Evolutionary conservation across 1,140 invertebrate genomes (phyloP).

Genomic region (Danaus plexippus): DNA sequence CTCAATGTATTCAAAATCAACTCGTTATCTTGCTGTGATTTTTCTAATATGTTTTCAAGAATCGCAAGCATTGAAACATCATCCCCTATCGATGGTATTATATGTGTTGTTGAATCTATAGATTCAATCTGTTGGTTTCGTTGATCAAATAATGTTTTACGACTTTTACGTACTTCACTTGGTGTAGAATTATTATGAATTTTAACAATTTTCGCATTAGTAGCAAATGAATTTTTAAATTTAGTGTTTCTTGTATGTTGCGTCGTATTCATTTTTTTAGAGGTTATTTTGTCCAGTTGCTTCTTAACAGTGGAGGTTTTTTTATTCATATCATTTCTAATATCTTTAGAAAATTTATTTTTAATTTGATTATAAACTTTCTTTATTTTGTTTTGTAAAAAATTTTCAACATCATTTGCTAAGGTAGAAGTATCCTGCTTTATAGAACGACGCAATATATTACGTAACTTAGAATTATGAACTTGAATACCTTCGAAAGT

Average conservation of each 20-base stretch:
- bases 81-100: constrained; percentile 27
- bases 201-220: constrained; percentile 9
- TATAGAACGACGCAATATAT: constrained; percentile 23
- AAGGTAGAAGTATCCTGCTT: constrained; percentile 27
- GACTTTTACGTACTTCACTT: constrained; percentile 9
- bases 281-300: constrained; percentile 14
- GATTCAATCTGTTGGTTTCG: background rate
- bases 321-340: constrained; percentile 29
- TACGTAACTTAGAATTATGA: constrained; percentile 7
- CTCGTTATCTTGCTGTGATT: constrained; percentile 34
- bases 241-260: constrained; percentile 1
- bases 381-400: constrained; percentile 37
- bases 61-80: constrained; percentile 42
- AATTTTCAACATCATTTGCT: constrained; percentile 32
- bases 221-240: background rate
- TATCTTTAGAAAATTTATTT: constrained; percentile 31
- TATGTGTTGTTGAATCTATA: constrained; percentile 6
- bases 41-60: constrained; percentile 40
- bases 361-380: constrained; percentile 37
- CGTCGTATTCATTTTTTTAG: constrained; percentile 15
- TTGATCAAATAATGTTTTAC: background rate
- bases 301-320: constrained; percentile 22
- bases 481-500: no score
- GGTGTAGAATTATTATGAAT: background rate
- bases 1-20: constrained; percentile 25